Evolutionary conservation across 1,140 invertebrate genomes (phyloP), one percentile per base, ranked within the genome.

Genomic region (Micrasema minimum): DNA sequence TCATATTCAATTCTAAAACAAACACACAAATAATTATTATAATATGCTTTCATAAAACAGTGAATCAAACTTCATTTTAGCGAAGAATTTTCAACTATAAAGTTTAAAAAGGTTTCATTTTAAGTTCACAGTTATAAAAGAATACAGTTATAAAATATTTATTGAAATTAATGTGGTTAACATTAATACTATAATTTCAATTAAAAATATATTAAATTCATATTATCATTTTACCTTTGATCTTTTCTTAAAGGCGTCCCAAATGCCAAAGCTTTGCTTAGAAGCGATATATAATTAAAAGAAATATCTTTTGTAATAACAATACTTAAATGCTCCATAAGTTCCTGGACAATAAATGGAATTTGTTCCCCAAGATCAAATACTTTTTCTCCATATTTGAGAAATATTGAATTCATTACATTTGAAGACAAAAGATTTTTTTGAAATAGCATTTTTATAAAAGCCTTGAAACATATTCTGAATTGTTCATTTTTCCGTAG

Each of bases 151-250:
- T 45, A 45, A 45, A 43, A 62, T 9, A n/a, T n/a, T n/a, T n/a
- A n/a, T n/a, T n/a, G n/a, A n/a, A n/a, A n/a, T n/a, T n/a, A n/a
- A n/a, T n/a, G n/a, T n/a, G n/a, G n/a, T n/a, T n/a, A n/a, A n/a
- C n/a, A n/a, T n/a, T n/a, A n/a, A n/a, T n/a, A n/a, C n/a, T n/a
- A n/a, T n/a, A n/a, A n/a, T n/a, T n/a, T n/a, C n/a, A n/a, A n/a
- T n/a, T n/a, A n/a, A n/a, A n/a, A n/a, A n/a, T n/a, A n/a, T n/a
- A n/a, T n/a, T n/a, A n/a, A n/a, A n/a, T n/a, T n/a, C n/a, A n/a
- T n/a, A n/a, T n/a, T n/a, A n/a, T n/a, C n/a, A n/a, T 12, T 14
- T 53, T 75, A 75, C 73, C 73, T 62, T 66, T 75, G 73, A 66
- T 75, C 73, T 66, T 72, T 75, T 55, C 73, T 69, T 4, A 55